These are phyloP conservation scores for Dipodomys ordii DNA, from an alignment of 2,113 vertebrate genomes.

Conservation along the genomic window DNA sequence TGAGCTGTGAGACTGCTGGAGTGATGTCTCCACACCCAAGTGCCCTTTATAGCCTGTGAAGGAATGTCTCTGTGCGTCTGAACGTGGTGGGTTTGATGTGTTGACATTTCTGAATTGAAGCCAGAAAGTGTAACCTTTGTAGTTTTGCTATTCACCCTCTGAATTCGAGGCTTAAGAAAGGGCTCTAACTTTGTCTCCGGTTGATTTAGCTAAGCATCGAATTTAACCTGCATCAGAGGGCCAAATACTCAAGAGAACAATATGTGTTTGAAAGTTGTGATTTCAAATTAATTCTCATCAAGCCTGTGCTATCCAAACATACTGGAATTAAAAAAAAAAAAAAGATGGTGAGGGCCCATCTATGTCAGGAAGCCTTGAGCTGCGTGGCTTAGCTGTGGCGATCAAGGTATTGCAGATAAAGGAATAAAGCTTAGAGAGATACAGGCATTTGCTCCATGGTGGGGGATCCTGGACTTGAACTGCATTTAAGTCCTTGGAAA, in stretches of 20 bases:
- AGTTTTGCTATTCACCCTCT: constrained; percentile 57
- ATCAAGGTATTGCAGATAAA: background rate
- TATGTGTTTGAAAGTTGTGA: constrained; percentile 24
- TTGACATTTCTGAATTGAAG: constrained; percentile 76
- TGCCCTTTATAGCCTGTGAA: constrained; percentile 54
- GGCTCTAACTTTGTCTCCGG: constrained; percentile 8
- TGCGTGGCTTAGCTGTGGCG: no score
- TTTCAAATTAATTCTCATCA: constrained; percentile 48
- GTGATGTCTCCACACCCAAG: constrained; percentile 61
- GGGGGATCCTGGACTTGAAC: background rate
- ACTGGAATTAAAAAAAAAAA: no score
- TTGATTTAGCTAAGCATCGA: constrained; percentile 49
- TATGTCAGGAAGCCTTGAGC: background rate
- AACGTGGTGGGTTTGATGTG: constrained; percentile 63
- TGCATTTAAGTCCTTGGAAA: background rate
- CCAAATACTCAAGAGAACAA: constrained; percentile 38
- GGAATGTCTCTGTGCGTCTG: constrained; percentile 41
- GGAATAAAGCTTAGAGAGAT: background rate
- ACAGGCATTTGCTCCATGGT: background rate
- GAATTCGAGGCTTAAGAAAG: constrained; percentile 57
- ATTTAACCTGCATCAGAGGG: background rate
- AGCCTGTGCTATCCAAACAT: background rate
- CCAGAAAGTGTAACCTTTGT: constrained; percentile 73
- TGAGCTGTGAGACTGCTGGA: constrained; percentile 54
- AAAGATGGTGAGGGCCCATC: background rate